Evolutionary conservation across 1,140 invertebrate genomes (phyloP).

Genomic region (Epicauta chinensis): DNA sequence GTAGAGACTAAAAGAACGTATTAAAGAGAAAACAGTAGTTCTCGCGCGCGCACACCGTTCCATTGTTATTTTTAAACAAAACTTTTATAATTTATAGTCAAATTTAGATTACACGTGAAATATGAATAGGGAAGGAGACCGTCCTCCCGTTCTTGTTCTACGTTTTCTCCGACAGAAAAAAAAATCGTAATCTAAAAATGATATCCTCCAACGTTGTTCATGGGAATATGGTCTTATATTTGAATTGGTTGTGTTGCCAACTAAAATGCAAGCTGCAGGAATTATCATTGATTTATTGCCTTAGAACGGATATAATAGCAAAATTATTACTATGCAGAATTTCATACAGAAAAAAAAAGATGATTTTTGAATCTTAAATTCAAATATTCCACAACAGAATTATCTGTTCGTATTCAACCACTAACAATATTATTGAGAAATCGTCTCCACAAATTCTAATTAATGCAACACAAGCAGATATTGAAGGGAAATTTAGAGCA

Average conservation of each 20-base stretch:
- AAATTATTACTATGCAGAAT: neutral
- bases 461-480: too few relatives aligned
- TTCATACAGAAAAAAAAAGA: neutral
- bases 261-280: neutral
- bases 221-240: conserved; percentile 14
- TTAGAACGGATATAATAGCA: neutral
- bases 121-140: conserved; percentile 6
- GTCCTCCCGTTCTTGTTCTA: neutral
- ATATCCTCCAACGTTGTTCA: conserved; percentile 18
- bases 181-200: conserved; percentile 22
- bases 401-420: too few relatives aligned
- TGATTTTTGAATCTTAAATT: neutral
- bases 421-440: neutral
- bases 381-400: too few relatives aligned
- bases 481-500: too few relatives aligned
- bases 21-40: conserved; percentile 10
- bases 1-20: conserved; percentile 2
- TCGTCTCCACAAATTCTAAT: neutral
- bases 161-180: too few relatives aligned
- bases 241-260: too few relatives aligned
- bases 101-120: conserved; percentile 26
- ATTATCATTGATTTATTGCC: conserved; percentile 8
- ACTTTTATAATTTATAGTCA: conserved; percentile 25
- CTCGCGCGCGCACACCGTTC: conserved; percentile 1
- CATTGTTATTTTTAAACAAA: conserved; percentile 22